A percentile compares a stretch with the other conserved stretches of the same genome.
Evolutionary conservation across 1,140 invertebrate species (phyloP).

Genomic region (Hyposmocoma kahamanoa): DNA sequence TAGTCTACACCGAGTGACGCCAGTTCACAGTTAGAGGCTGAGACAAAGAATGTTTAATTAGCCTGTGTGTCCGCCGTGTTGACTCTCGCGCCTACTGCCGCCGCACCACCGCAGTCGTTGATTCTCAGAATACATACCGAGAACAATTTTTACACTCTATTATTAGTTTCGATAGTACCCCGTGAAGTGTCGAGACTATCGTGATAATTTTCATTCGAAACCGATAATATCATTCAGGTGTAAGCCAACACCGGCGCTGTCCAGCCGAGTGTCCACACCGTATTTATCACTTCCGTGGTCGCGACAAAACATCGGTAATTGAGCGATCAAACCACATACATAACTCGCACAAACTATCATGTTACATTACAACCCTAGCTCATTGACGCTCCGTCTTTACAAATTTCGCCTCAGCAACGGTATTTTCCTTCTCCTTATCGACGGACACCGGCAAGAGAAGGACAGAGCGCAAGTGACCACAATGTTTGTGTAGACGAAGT

Average conservation of each 20-base stretch:
- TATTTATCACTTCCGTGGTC: constrained; percentile 53
- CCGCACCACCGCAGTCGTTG: constrained; percentile 14
- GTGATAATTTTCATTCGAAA: neutral
- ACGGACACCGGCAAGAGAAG: constrained; percentile 5
- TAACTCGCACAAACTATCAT: constrained; percentile 47
- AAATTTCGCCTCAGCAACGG: neutral
- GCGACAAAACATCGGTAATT: constrained; percentile 53
- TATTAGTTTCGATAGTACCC: too few relatives aligned
- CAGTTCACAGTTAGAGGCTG: constrained; percentile 27
- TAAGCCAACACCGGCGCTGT: neutral
- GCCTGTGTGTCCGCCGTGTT: constrained; percentile 27
- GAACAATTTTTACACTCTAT: too few relatives aligned
- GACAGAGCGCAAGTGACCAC: constrained; percentile 12
- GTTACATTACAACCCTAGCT: constrained; percentile 40
- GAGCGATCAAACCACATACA: constrained; percentile 46
- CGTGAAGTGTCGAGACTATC: neutral
- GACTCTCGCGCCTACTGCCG: constrained; percentile 31
- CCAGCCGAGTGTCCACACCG: neutral
- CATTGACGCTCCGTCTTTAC: constrained; percentile 12
- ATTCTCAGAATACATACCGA: constrained; percentile 44
- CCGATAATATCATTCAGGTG: neutral
- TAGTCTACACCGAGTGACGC: neutral
- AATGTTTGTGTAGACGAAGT: too few relatives aligned
- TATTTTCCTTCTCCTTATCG: constrained; percentile 11
- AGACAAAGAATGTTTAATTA: constrained; percentile 60